phyloP scores from a whole-genome alignment of 2,888 invertebrate genomes.

The Myathropa florea region DNA sequence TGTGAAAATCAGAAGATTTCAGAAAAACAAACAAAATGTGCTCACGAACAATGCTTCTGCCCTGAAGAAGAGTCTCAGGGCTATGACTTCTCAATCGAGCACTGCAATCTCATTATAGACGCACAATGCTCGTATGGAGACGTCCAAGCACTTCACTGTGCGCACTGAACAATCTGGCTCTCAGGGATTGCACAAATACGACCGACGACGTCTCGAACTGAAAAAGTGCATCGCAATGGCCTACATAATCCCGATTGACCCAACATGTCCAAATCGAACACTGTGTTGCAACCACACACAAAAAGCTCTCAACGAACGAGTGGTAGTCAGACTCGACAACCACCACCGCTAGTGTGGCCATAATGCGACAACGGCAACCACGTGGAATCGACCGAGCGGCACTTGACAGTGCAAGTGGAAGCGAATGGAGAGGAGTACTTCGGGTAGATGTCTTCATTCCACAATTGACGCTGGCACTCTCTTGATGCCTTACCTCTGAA shows the following conservation, averaged over 20 bases:
- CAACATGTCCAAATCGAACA: slow-evolving; percentile 59
- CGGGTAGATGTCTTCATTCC: too few species aligned
- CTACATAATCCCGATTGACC: slow-evolving; percentile 48
- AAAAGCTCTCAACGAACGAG: slow-evolving; percentile 9
- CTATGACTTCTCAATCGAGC: background rate
- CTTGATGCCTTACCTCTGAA: too few species aligned
- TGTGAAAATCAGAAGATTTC: background rate
- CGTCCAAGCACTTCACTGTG: too few species aligned
- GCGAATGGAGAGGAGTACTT: background rate
- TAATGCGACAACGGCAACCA: background rate
- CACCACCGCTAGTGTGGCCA: background rate
- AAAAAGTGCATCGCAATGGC: slow-evolving; percentile 47
- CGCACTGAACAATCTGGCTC: too few species aligned
- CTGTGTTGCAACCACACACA: slow-evolving; percentile 34
- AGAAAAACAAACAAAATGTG: background rate
- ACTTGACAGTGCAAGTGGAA: slow-evolving; percentile 24
- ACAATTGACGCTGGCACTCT: too few species aligned
- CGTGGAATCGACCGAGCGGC: background rate
- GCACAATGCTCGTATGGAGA: background rate
- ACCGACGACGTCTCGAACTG: background rate
- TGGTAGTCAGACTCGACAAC: too few species aligned
- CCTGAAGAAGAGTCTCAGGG: background rate
- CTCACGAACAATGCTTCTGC: background rate
- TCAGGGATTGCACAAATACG: background rate
- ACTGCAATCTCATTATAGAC: background rate